Base-by-base conservation (phyloP, 2,113 vertebrate species). In the Chloropsis hardwickii region DNA sequence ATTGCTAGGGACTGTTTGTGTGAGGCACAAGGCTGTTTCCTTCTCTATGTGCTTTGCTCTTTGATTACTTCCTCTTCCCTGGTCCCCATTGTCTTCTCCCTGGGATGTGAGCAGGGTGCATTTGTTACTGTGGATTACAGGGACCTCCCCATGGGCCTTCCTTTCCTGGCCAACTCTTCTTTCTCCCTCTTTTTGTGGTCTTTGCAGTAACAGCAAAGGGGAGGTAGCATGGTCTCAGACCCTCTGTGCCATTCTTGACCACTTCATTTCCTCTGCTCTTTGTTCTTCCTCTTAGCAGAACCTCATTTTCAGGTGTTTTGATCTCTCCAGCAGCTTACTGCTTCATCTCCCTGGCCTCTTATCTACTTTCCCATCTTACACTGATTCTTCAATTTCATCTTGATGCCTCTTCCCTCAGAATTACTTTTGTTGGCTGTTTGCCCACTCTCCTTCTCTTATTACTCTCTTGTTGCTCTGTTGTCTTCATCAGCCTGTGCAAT, bases 1-100 rank as follows among this genome's bases (percentile, higher is more conserved):
- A 95, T 97, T 97, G 97, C 96, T 97, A 97, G 95, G 95, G 92
- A 94, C 93, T 97, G 91, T 94, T 97, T 79, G 90, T 96, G 87
- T 97, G 94, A 97, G 95, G 93, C 92, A 96, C 88, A 96, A 92
- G 93, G 94, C 94, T 91, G 92, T 95, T 96, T 95, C 92, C 93
- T 95, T 87, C 84, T 93, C 83, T 92, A 47, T 91, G 95, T 96
- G 88, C 81, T 96, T 94, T 96, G 65, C 64, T 91, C 57, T 95
- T 96, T 53, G 44, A 81, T 92, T 96, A 64, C 53, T 96, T 91
- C 87, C 72, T 95, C 70, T 96, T 94, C 37, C 78, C 37, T 94
- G 40, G 81, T 95, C 61, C 60, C 62, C 47, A n/a, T 50, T 85
- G 90, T 92, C 80, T 90, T 93, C 73, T 81, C 53, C 81, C 53